These are phyloP conservation scores for Bryconaethiops microstoma DNA, from an alignment of 2,797 vertebrate genomes.

Conservation along the genomic window DNA sequence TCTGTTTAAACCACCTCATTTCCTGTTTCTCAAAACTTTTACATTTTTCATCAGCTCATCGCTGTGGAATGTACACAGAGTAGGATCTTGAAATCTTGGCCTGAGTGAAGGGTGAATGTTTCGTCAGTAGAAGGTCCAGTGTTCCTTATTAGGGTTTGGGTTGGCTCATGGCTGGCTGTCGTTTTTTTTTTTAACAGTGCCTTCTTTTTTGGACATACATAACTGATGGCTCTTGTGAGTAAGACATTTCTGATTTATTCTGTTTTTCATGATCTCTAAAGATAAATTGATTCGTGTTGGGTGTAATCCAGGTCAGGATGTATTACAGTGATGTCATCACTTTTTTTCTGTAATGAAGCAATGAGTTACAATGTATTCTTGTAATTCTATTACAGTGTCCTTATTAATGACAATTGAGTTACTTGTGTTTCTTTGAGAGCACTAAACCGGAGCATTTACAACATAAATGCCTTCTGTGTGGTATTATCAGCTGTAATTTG, in stretches of 20 bases:
- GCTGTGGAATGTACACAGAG: conserved; percentile 20
- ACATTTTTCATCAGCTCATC: conserved; percentile 8
- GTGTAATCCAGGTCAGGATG: no score
- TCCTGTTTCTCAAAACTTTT: conserved; percentile 7
- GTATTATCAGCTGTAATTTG: no score
- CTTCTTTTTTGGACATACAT: not conserved
- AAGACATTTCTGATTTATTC: not conserved
- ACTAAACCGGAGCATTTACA: no score
- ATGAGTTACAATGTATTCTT: no score
- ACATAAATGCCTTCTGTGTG: no score
- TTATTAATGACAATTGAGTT: no score
- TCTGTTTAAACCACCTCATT: conserved; percentile 8
- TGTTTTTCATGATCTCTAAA: no score
- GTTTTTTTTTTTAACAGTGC: not conserved
- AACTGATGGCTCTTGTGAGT: conserved; percentile 12
- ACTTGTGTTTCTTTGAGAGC: no score
- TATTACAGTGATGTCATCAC: no score
- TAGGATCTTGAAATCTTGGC: not conserved
- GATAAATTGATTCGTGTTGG: no score
- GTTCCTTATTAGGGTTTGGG: not conserved
- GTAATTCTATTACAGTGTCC: no score
- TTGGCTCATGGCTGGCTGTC: not conserved
- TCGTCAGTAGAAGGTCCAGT: not conserved
- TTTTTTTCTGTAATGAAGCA: no score
- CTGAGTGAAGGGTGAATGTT: not conserved